Conservation (phyloP, 2,797 vertebrate species). For the Molossus alvarezi region DNA sequence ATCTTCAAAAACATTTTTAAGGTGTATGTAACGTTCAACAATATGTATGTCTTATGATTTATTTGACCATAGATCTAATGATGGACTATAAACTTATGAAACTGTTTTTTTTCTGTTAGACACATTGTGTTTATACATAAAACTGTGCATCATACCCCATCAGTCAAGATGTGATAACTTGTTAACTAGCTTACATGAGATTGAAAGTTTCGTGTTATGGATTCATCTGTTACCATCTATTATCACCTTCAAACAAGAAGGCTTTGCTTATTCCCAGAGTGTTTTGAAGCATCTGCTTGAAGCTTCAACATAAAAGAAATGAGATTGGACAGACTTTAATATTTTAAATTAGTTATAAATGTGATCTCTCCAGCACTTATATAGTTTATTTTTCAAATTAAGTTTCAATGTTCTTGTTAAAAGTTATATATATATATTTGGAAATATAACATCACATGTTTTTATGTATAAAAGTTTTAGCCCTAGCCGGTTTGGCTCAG, state of each 20-base stretch:
- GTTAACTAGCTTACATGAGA: not conserved
- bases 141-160: not conserved
- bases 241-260: not conserved
- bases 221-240: not conserved
- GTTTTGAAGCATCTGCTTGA: conserved; percentile 44
- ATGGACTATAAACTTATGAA: not conserved
- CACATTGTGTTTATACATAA: conserved; percentile 4
- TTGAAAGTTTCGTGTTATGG: not conserved
- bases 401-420: not conserved
- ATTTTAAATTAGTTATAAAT: conserved; percentile 51
- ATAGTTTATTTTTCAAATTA: conserved; percentile 24
- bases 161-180: not conserved
- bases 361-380: not conserved
- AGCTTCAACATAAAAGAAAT: conserved; percentile 58
- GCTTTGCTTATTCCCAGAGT: not conserved
- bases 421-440: not conserved
- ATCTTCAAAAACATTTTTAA: not conserved
- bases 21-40: not conserved
- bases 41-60: not conserved
- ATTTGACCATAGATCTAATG: not conserved
- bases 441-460: not conserved
- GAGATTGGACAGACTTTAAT: conserved; percentile 12
- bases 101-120: conserved; percentile 7
- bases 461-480: not conserved
- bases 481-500: too few species aligned